Percentiles rank a stretch among this genome's conserved stretches.
Evolutionary conservation across 2,797 vertebrate genomes (phyloP).

Genomic region (Micrastur ruficollis): DNA sequence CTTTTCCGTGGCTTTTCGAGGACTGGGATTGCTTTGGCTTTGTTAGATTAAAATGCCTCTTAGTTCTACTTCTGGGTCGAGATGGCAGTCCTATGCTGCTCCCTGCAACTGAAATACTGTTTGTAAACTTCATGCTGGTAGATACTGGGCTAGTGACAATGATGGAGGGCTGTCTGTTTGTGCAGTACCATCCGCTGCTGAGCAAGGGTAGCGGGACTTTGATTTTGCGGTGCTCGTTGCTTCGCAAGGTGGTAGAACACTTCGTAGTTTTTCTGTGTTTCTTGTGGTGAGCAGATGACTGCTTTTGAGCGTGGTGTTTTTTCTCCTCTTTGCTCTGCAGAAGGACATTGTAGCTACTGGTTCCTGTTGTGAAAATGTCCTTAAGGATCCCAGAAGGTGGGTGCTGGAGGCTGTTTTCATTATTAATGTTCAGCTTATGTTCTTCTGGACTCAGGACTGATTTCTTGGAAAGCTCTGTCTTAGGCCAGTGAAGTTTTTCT

Average conservation of each 20-base stretch:
- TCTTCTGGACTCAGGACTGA: slow-evolving; percentile 79
- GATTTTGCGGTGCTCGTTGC: slow-evolving; percentile 18
- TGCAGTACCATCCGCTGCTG: slow-evolving; percentile 42
- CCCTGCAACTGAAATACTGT: slow-evolving; percentile 72
- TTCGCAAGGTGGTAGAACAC: background rate
- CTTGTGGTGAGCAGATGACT: slow-evolving; percentile 37
- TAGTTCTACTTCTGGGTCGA: slow-evolving; percentile 60
- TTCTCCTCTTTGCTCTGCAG: slow-evolving; percentile 83
- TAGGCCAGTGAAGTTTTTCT: slow-evolving; percentile 91
- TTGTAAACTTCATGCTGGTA: slow-evolving; percentile 50
- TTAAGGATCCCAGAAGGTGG: slow-evolving; percentile 79
- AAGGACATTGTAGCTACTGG: slow-evolving; percentile 85
- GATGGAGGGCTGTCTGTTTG: slow-evolving; percentile 58
- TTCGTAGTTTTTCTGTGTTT: slow-evolving; percentile 66
- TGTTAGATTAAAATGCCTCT: slow-evolving; percentile 18
- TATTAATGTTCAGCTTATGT: slow-evolving; percentile 64
- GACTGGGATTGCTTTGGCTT: slow-evolving; percentile 71
- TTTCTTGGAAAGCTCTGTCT: slow-evolving; percentile 87
- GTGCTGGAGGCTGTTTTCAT: slow-evolving; percentile 75
- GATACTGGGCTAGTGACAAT: slow-evolving; percentile 42
- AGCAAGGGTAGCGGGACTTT: slow-evolving; percentile 13
- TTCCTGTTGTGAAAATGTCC: slow-evolving; percentile 83
- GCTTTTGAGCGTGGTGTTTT: slow-evolving; percentile 74
- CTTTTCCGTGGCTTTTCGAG: slow-evolving; percentile 65
- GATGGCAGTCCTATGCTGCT: slow-evolving; percentile 66